Base-by-base conservation (phyloP, 2,797 vertebrate species). In the Enteromius paludinosus region DNA sequence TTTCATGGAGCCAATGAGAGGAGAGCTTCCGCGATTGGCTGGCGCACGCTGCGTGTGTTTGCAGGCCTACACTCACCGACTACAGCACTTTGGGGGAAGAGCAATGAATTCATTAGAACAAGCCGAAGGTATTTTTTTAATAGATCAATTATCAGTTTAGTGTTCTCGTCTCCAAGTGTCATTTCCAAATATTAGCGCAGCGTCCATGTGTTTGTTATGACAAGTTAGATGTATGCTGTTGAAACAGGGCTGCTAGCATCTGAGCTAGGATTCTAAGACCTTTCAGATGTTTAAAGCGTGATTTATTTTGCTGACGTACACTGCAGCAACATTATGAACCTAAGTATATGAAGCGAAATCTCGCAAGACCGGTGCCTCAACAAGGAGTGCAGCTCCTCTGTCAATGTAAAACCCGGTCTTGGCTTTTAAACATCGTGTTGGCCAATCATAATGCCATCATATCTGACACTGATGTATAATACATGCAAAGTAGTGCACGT, bases 81-180 rank as follows among this genome's bases (percentile, higher is more conserved):
- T 78, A 45, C 45, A 84, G 64, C 78, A 66, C 69, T 72, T 43
- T 75, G 10, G 72, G 66, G 61, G 56, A 23, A 68, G 14, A 90
- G 93, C 92, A 83, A 98, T 99, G 98, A 99, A 97, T 88, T 98
- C 98, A 1, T 90, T 99, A 92, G 98, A 99, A 88, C 98, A 99
- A 94, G 98, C 98, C 62, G 97, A 98, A 96, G 98, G 98, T 99
- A 95, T 83, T 77, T 43, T 66, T 33, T 30, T 2, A 70, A 49
- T 33, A 66, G 35, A 38, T 33, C 0, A 1, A 17, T 33, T 20
- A 1, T n/a, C 1, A n/a, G 10, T 52, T 81, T 12, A 17, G 4
- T 68, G 47, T 49, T 23, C 23, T 20, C 7, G 2, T 75, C 28
- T 64, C 12, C 14, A 62, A 18, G 56, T 66, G n/a, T 66, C 59